Conservation (phyloP, 1,140 invertebrate genomes). For the Chionoecetes opilio region DNA sequence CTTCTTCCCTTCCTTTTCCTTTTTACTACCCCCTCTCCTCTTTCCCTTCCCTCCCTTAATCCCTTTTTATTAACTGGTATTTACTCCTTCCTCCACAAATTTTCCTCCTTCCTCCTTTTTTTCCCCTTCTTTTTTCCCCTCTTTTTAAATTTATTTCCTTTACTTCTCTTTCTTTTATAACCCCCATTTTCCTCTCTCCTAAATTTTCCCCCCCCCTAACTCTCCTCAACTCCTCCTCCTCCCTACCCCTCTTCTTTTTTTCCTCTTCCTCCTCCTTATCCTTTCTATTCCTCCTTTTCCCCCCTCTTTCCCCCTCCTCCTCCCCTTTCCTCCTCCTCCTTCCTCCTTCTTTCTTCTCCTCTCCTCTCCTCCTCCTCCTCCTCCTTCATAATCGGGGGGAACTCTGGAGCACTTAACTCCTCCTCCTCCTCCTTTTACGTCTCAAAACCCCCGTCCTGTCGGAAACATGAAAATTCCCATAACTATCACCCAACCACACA, state of each 20-base stretch:
- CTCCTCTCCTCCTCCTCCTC: background rate
- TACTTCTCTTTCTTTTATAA: no score
- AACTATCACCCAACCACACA: background rate
- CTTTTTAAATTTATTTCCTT: no score
- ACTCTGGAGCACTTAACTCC: slow-evolving; percentile 16
- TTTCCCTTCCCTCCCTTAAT: background rate
- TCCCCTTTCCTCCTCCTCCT: background rate
- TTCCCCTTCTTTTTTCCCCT: no score
- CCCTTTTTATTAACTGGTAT: background rate
- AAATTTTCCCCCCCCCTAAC: no score
- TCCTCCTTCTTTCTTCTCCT: background rate
- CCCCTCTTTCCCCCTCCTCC: no score
- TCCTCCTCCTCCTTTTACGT: background rate
- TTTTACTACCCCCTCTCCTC: background rate
- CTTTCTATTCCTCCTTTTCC: no score
- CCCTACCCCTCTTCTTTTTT: no score
- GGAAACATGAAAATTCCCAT: background rate
- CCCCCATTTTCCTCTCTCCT: no score
- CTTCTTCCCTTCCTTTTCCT: background rate
- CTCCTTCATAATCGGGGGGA: background rate
- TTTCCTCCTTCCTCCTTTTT: background rate
- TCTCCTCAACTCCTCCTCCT: background rate
- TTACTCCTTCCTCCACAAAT: background rate
- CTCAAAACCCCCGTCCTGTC: background rate
- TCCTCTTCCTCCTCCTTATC: no score